Evolutionary conservation across 2,797 vertebrate genomes (phyloP), one percentile per base, ranked within the genome.

Genomic region (Propithecus deckenii): DNA sequence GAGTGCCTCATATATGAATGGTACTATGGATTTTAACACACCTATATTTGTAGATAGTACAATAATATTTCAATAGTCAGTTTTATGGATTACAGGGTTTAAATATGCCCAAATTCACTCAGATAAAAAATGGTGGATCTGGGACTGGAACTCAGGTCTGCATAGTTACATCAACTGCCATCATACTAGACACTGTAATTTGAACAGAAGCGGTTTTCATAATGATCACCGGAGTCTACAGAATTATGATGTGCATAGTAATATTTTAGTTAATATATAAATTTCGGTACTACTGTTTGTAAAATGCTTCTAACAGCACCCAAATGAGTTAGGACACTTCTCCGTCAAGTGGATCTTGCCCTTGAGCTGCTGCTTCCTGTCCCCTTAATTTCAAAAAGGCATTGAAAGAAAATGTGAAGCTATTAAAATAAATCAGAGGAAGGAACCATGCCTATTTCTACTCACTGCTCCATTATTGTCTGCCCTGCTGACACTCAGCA

Each of bases 331-430:
- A 46, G n/a, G 22, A 52, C 35, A 46, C 10, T 57, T 92, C 41
- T 52, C 13, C 7, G 4, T 48, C 81, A 87, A 17, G 12, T 74
- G 41, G 71, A 52, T 81, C 30, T 92, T 4, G 12, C 41, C 55
- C n/a, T 89, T 55, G 59, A 87, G 79, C 22, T 55, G 14, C 20
- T 63, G 83, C 7, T 67, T 72, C 9, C 30, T 94, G 5, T 32
- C 59, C 8, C 30, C 11, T 86, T 75, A 23, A 43, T 75, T 69
- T 43, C 32, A 94, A 93, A 88, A 9, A 76, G 10, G 4, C 30
- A 30, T 46, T 92, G 63, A 67, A 86, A 55, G n/a, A 65, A 97
- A 91, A 86, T 71, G 12, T 83, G 3, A 91, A 88, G 52, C 79
- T 79, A 38, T 38, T 79, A 84, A 79, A 84, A 63, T 57, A 69